Conservation (phyloP, 64 coral and sea anemone species). For the Actinia equina region DNA sequence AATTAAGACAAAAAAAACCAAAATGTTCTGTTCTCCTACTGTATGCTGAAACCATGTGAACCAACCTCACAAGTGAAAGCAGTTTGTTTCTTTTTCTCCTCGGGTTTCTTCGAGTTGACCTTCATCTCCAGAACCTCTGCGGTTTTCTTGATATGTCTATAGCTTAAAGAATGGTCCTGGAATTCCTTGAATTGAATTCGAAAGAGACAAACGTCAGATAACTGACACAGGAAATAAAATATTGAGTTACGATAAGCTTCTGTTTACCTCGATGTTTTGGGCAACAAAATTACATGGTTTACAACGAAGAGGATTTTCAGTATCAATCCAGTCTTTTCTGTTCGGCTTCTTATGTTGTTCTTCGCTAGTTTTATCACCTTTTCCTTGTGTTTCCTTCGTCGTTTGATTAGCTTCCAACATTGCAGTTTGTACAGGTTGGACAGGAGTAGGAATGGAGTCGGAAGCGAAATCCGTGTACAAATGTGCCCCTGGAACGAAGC, state of each 20-base stretch:
- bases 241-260: neutral
- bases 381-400: neutral
- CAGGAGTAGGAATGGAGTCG: neutral
- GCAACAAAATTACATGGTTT: slow-evolving; percentile 84
- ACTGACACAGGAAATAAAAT: too few relatives aligned
- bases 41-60: neutral
- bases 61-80: neutral
- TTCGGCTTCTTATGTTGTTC: slow-evolving; percentile 7
- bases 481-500: neutral
- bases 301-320: slow-evolving; percentile 51
- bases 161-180: slow-evolving; percentile 69
- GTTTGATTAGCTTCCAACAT: neutral
- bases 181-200: slow-evolving; percentile 13
- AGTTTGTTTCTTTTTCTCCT: slow-evolving; percentile 66
- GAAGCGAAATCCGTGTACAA: slow-evolving; percentile 24
- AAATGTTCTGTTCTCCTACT: too few relatives aligned
- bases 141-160: slow-evolving; percentile 64
- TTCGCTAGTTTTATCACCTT: neutral
- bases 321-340: slow-evolving; percentile 66
- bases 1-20: too few relatives aligned
- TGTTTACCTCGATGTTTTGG: slow-evolving; percentile 51
- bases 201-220: too few relatives aligned
- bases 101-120: slow-evolving; percentile 51
- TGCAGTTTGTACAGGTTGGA: neutral
- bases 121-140: slow-evolving; percentile 81